These are phyloP conservation scores for Tenthredo scrophulariae DNA, from an alignment of 2,888 invertebrate genomes.

Conservation along the genomic window DNA sequence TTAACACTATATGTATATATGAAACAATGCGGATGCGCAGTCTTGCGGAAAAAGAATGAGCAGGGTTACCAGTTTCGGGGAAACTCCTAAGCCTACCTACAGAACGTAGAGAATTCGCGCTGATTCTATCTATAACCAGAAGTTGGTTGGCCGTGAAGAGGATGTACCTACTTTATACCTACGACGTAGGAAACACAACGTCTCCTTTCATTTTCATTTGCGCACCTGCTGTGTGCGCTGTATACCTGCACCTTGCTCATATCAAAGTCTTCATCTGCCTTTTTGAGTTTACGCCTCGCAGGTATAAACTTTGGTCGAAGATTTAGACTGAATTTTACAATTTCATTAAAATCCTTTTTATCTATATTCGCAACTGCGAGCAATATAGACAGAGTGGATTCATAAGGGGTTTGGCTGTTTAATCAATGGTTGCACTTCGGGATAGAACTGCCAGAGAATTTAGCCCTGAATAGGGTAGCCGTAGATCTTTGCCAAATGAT, in stretches of 20 bases:
- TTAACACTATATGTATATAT: not conserved
- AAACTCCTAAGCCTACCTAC: not conserved
- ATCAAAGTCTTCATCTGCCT: not conserved
- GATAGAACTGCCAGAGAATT: conserved; percentile 19
- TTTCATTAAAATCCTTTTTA: not conserved
- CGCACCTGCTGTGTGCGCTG: conserved; percentile 33
- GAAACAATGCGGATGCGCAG: not conserved
- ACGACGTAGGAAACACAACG: not conserved
- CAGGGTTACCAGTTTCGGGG: not conserved
- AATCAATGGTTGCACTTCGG: conserved; percentile 13
- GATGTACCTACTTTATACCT: not conserved
- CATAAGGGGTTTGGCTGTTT: conserved; percentile 7
- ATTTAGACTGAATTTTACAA: not conserved
- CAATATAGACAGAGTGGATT: not conserved
- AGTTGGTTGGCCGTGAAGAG: not conserved
- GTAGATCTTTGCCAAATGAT: conserved; percentile 25
- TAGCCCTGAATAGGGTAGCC: conserved; percentile 21
- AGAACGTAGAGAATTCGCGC: not conserved
- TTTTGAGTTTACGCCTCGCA: not conserved
- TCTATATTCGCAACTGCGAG: not conserved
- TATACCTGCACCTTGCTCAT: conserved; percentile 1
- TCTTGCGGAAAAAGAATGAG: not conserved
- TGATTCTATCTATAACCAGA: not conserved
- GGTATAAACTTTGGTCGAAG: not conserved
- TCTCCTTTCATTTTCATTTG: conserved; percentile 44